Evolutionary conservation across 1,140 invertebrate genomes (phyloP), one percentile per base, ranked within the genome.

Genomic region (Pachyrhynchus sulphureomaculatus): DNA sequence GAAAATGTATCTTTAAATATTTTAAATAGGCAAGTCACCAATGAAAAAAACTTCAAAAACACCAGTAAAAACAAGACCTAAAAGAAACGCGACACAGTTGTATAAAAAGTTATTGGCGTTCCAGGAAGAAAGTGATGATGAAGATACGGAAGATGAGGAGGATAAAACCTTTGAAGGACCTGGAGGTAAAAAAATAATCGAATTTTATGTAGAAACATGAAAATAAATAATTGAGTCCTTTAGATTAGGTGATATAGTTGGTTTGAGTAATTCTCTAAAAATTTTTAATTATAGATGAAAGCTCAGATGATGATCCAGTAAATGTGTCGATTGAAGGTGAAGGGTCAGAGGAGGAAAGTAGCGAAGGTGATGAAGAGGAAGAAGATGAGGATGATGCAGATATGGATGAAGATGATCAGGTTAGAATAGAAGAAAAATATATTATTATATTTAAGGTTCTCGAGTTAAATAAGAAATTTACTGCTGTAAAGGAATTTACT

Each of bases 81-180:
- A 72, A 60, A 63, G 71, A 37, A 70, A 57, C 18, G 68, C 69
- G 4, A 44, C 67, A 10, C 59, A 71, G 47, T 65, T 74, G 24
- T 75, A 75, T 56, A 72, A 65, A 42, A 68, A 67, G 17, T 53
- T 72, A 9, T 37, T 73, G 29, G 53, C 65, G 39, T 67, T 54
- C 48, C 53, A 21, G 17, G 47, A 53, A 6, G 66, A 69, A 12
- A 48, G 51, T 45, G 68, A 68, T 4, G 67, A 69, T 33, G 68
- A 68, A 24, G 66, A 68, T 21, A 60, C 60, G n/a, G 74, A 75
- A 34, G 75, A 76, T 66, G 73, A 75, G 44, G 68, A 76, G 26
- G 73, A 75, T 63, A 64, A 67, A 56, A 75, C 74, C 8, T 76
- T 76, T 57, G 69, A 69, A 39, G 74, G 57, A 8, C 62, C 65